Evolutionary conservation across 1,140 invertebrate genomes (phyloP).

Genomic region (Drosophila auraria): DNA sequence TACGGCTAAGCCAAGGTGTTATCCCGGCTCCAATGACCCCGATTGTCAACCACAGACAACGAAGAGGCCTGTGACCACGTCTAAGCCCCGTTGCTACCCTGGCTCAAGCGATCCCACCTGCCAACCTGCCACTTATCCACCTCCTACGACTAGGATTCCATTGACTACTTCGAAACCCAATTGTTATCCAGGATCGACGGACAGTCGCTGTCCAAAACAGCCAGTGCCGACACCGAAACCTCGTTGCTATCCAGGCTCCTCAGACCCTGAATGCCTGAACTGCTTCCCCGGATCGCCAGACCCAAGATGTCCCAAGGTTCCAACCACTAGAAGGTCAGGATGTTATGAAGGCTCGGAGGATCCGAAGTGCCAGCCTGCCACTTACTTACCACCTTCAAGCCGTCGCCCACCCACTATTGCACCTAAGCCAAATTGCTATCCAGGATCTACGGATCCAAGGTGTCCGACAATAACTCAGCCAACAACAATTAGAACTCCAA

Average conservation of each 20-base stretch:
- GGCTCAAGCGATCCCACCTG: conserved; percentile 83
- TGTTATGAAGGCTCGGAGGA: conserved; percentile 85
- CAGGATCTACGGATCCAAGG: conserved; percentile 25
- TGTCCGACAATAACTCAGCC: conserved; percentile 1
- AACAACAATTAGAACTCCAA: neutral
- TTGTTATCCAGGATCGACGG: conserved; percentile 37
- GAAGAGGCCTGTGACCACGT: conserved; percentile 29
- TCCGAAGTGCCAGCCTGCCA: conserved; percentile 85
- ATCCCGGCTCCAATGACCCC: conserved; percentile 85
- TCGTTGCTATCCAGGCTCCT: conserved; percentile 39
- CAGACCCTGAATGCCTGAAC: conserved; percentile 83
- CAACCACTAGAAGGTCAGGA: conserved; percentile 42
- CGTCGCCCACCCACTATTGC: conserved; percentile 26
- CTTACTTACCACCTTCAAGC: conserved; percentile 62
- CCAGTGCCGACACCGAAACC: conserved; percentile 5
- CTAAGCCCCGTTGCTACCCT: conserved; percentile 70
- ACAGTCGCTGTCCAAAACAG: conserved; percentile 54
- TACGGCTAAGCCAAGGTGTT: conserved; percentile 53
- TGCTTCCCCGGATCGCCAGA: conserved; percentile 82
- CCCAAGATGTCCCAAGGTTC: conserved; percentile 47
- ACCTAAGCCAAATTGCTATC: conserved; percentile 38
- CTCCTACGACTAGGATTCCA: conserved; percentile 2
- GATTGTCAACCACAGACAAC: conserved; percentile 83
- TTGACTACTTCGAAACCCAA: conserved; percentile 11
- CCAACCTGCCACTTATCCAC: conserved; percentile 33